Percentiles rank a stretch among this genome's conserved stretches.
phyloP scores from a whole-genome alignment of 2,797 vertebrate species.

The Labeo calbasu region DNA sequence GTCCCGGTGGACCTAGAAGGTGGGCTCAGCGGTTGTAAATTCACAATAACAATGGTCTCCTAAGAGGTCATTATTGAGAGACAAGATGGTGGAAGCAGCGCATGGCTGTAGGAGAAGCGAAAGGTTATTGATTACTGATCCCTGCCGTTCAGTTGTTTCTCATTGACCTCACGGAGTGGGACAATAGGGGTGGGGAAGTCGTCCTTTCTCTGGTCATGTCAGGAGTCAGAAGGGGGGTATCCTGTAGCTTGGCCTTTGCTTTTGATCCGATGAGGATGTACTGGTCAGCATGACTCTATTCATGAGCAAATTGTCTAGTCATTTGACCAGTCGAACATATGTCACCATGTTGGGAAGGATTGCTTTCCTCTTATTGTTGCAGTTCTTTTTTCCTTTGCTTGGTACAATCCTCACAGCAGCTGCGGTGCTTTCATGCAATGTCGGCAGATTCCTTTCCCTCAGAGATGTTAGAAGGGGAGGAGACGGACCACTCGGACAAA shows the following conservation, averaged over 20 bases:
- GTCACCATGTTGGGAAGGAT: constrained; percentile 26
- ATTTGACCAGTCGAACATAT: constrained; percentile 40
- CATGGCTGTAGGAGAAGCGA: constrained; percentile 43
- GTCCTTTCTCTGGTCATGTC: constrained; percentile 37
- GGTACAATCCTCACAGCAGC: neutral
- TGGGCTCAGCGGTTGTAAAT: constrained; percentile 40
- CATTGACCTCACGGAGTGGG: constrained; percentile 37
- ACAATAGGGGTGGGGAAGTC: constrained; percentile 44
- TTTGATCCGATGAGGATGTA: constrained; percentile 33
- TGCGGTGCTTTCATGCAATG: constrained; percentile 4
- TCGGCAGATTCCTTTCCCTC: constrained; percentile 14
- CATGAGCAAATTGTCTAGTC: constrained; percentile 71
- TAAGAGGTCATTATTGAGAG: constrained; percentile 42
- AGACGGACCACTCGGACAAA: neutral
- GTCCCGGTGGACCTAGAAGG: constrained; percentile 31
- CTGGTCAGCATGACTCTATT: constrained; percentile 66
- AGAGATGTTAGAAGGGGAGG: neutral
- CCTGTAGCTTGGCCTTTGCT: constrained; percentile 63
- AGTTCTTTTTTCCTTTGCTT: constrained; percentile 1
- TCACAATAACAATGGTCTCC: constrained; percentile 54
- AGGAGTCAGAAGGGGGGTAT: constrained; percentile 57
- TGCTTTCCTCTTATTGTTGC: constrained; percentile 20
- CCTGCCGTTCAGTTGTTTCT: constrained; percentile 43
- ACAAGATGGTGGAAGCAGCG: constrained; percentile 34
- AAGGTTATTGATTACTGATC: constrained; percentile 51